A percentile compares a stretch with the other conserved stretches of the same genome.
Evolutionary conservation across 2,888 invertebrate species (phyloP).

Genomic region (Rhabditophanes sp.): DNA sequence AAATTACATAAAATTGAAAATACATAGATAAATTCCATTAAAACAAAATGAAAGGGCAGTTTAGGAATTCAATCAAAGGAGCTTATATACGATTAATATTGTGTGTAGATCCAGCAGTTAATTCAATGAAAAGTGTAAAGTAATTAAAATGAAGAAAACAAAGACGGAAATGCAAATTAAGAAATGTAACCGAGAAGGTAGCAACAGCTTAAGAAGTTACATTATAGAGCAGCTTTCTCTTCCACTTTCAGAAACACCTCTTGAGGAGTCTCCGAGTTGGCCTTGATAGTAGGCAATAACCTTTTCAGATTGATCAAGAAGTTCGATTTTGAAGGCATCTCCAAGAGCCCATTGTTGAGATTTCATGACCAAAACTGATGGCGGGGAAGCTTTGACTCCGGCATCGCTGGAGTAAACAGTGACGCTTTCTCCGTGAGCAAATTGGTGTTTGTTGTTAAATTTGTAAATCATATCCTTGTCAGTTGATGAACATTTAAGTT

Average conservation of each 20-base stretch:
- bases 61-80: too few species aligned
- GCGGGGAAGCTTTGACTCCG: constrained; percentile 12
- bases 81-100: too few species aligned
- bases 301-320: constrained; percentile 22
- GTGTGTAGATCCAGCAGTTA: too few species aligned
- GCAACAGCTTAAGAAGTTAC: too few species aligned
- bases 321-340: constrained; percentile 20
- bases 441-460: constrained; percentile 11
- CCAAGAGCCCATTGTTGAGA: too few species aligned
- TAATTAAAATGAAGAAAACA: too few species aligned
- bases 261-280: constrained; percentile 7
- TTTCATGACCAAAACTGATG: constrained; percentile 18
- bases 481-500: constrained; percentile 18
- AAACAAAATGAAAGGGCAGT: too few species aligned
- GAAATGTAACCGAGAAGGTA: too few species aligned
- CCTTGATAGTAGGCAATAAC: constrained; percentile 15
- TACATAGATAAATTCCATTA: too few species aligned
- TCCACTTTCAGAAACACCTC: constrained; percentile 6
- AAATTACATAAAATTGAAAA: too few species aligned
- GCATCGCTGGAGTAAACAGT: constrained; percentile 18
- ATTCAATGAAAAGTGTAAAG: too few species aligned
- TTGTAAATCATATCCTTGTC: constrained; percentile 27
- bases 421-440: constrained; percentile 16
- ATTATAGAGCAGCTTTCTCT: constrained; percentile 35
- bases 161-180: too few species aligned